Evolutionary conservation across 2,888 invertebrate species (phyloP).

Genomic region (Parnassius glacialis): DNA sequence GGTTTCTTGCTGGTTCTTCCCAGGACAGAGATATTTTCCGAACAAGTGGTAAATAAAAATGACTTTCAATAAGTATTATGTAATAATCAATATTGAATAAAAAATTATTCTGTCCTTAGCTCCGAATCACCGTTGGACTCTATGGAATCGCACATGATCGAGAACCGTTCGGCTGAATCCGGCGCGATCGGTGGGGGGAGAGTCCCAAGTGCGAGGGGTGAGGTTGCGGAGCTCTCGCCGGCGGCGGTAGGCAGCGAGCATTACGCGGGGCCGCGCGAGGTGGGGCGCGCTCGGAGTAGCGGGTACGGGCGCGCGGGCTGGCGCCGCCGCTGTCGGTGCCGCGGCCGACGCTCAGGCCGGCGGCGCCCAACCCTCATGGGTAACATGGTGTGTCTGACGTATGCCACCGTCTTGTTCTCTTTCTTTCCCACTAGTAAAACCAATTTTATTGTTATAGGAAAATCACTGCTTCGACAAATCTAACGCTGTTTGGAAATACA

Average conservation of each 20-base stretch:
- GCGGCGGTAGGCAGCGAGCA: slow-evolving; percentile 35
- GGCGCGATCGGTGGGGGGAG: slow-evolving; percentile 36
- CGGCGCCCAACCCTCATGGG: slow-evolving; percentile 72
- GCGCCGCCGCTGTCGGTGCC: slow-evolving; percentile 64
- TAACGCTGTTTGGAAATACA: too few species aligned
- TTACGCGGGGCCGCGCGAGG: slow-evolving; percentile 47
- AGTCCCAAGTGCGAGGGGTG: slow-evolving; percentile 32
- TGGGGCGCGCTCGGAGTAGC: slow-evolving; percentile 57
- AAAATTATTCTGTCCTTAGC: too few species aligned
- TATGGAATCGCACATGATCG: slow-evolving; percentile 68
- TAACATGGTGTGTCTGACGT: slow-evolving; percentile 76
- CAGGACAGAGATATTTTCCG: too few species aligned
- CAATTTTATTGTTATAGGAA: neutral
- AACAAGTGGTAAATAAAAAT: too few species aligned
- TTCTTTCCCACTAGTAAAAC: neutral
- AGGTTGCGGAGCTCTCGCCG: slow-evolving; percentile 35
- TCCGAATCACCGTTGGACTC: slow-evolving; percentile 65
- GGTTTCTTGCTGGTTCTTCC: too few species aligned
- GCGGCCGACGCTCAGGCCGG: slow-evolving; percentile 69
- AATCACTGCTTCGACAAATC: slow-evolving; percentile 2
- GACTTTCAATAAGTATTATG: too few species aligned
- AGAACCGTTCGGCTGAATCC: slow-evolving; percentile 64
- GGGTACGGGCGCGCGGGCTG: slow-evolving; percentile 62
- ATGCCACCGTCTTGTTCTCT: slow-evolving; percentile 60
- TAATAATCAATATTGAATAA: too few species aligned